These are phyloP conservation scores for Caenorhabditis sp. DNA, from an alignment of 2,888 invertebrate species.

Conservation along the genomic window DNA sequence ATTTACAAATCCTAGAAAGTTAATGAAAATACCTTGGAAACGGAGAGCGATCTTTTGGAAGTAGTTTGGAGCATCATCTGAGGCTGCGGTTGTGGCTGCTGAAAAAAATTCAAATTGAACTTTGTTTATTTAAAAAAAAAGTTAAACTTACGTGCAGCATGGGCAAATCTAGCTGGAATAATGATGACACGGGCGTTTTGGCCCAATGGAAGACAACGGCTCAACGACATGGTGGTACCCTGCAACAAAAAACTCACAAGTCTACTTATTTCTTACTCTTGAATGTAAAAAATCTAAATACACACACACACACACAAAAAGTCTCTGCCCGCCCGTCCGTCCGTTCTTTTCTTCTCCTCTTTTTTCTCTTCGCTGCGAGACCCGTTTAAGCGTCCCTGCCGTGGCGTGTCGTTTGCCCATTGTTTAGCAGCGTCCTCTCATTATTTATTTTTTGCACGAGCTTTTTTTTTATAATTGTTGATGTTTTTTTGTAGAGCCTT, in stretches of 20 bases:
- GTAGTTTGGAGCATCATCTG: conserved; percentile 61
- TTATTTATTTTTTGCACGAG: neutral
- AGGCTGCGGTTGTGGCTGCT: conserved; percentile 39
- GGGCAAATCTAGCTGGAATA: conserved; percentile 50
- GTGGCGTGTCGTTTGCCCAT: neutral
- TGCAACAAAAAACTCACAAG: conserved; percentile 4
- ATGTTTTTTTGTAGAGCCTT: too few relatives aligned
- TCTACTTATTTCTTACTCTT: neutral
- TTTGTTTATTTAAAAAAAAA: neutral
- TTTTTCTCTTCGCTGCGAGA: neutral
- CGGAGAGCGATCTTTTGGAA: conserved; percentile 67
- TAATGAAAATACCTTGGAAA: conserved; percentile 54
- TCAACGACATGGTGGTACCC: conserved; percentile 58
- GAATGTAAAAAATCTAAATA: neutral
- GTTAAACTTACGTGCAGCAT: conserved; percentile 53
- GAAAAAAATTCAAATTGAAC: conserved; percentile 2
- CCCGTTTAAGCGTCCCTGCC: neutral
- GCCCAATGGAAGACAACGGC: conserved; percentile 55
- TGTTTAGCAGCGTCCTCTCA: neutral
- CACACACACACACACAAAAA: neutral
- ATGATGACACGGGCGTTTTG: conserved; percentile 54
- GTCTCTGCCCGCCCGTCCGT: neutral
- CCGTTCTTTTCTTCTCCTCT: neutral
- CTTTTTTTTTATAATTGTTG: too few relatives aligned
- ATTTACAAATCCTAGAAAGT: neutral